These are phyloP conservation scores for Drosophila novamexicana DNA, from an alignment of 1,140 invertebrate species.

Conservation along the genomic window DNA sequence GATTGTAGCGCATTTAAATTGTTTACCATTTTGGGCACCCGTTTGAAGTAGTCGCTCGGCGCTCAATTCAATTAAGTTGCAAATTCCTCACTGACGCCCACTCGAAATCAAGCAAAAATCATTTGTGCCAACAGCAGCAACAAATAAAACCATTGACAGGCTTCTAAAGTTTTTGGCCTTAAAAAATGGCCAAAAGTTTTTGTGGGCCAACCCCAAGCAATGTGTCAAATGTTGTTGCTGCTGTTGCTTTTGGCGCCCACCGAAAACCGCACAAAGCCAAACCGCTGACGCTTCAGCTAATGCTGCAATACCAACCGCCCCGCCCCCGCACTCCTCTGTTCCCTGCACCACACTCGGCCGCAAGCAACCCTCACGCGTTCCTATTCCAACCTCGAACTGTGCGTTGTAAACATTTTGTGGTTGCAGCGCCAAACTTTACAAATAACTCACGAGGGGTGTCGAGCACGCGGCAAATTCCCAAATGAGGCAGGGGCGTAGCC, in stretches of 20 bases:
- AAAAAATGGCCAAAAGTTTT: conserved; percentile 48
- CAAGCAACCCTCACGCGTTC: conserved; percentile 9
- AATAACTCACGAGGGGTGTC: conserved; percentile 59
- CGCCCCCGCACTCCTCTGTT: not conserved
- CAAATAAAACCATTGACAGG: conserved; percentile 45
- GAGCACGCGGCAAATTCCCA: not conserved
- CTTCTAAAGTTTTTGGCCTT: conserved; percentile 35
- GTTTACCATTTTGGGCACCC: conserved; percentile 26
- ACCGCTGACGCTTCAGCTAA: conserved; percentile 48
- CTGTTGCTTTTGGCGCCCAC: conserved; percentile 57
- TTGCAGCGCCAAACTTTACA: conserved; percentile 76
- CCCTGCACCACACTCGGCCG: not conserved
- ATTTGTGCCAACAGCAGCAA: conserved; percentile 6
- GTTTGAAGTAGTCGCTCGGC: conserved; percentile 21
- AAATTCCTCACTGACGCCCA: conserved; percentile 22
- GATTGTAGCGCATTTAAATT: conserved; percentile 44
- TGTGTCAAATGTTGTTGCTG: conserved; percentile 54
- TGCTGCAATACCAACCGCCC: conserved; percentile 31
- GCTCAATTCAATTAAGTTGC: conserved; percentile 40
- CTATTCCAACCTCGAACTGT: conserved; percentile 29
- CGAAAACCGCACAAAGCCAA: conserved; percentile 73
- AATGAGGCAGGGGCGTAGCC: not conserved
- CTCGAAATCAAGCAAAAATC: conserved; percentile 32
- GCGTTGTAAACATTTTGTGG: conserved; percentile 75
- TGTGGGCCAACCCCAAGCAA: conserved; percentile 47